A percentile compares a stretch with the other conserved stretches of the same genome.
phyloP scores from a whole-genome alignment of 2,113 vertebrate genomes.

The Gopherus flavomarginatus region DNA sequence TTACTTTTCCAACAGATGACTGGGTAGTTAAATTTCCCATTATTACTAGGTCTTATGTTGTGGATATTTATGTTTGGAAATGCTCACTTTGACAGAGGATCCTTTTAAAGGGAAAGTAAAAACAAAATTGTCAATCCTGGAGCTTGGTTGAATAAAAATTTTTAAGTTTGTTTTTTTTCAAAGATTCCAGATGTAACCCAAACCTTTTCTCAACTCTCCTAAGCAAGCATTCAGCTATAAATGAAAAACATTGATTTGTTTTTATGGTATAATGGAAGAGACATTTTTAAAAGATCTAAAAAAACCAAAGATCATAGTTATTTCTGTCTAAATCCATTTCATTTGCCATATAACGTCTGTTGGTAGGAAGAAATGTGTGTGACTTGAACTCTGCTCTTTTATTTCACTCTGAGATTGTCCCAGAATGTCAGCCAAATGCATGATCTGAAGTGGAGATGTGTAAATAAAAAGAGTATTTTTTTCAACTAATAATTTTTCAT shows the following conservation, averaged over 20 bases:
- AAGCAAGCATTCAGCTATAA: not conserved
- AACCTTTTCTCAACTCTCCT: not conserved
- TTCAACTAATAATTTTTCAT: not conserved
- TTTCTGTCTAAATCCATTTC: not conserved
- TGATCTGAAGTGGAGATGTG: not conserved
- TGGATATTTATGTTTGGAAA: not conserved
- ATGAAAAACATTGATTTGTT: not conserved
- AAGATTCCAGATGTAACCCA: not conserved
- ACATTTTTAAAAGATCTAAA: not conserved
- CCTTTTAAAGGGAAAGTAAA: not conserved
- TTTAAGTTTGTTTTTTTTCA: not conserved
- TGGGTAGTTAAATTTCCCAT: not conserved
- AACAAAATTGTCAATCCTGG: not conserved
- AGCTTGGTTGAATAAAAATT: not conserved
- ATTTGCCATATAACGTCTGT: not conserved
- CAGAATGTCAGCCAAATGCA: not conserved
- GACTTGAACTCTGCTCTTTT: not conserved
- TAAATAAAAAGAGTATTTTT: not conserved
- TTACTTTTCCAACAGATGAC: not conserved
- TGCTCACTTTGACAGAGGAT: not conserved
- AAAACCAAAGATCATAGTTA: rapidly evolving
- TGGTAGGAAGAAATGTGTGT: not conserved
- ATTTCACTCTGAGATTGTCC: not conserved
- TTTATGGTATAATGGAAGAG: not conserved
- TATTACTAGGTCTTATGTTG: not conserved